A percentile compares a stretch with the other conserved stretches of the same genome.
phyloP scores from a whole-genome alignment of 2,888 invertebrate species.

The Phengaris alcon region DNA sequence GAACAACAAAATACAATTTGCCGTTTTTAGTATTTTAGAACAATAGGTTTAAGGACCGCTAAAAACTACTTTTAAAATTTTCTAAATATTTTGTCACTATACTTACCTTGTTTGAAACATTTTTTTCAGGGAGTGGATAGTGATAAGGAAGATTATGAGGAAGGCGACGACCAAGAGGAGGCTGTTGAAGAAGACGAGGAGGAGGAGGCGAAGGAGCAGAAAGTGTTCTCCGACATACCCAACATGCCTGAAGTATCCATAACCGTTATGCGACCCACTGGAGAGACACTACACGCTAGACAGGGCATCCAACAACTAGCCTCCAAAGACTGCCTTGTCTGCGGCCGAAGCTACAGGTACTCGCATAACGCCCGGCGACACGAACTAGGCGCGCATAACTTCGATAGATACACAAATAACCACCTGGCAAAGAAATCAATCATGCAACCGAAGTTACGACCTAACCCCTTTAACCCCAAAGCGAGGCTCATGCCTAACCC shows the following conservation, averaged over 20 bases:
- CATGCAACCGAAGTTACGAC: conserved; percentile 68
- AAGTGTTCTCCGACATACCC: conserved; percentile 51
- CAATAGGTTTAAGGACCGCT: too few species aligned
- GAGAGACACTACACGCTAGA: conserved; percentile 66
- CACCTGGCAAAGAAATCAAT: conserved; percentile 57
- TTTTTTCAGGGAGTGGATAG: conserved; percentile 67
- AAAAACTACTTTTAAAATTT: too few species aligned
- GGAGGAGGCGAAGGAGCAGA: conserved; percentile 50
- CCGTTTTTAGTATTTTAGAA: too few species aligned
- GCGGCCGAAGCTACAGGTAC: conserved; percentile 72
- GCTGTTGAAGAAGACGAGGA: conserved; percentile 53
- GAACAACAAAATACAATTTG: too few species aligned
- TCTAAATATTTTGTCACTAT: too few species aligned
- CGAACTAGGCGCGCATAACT: conserved; percentile 70
- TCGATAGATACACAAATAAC: conserved; percentile 76
- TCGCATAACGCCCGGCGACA: conserved; percentile 75
- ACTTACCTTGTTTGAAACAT: neutral
- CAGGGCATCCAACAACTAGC: conserved; percentile 75
- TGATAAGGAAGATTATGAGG: conserved; percentile 60
- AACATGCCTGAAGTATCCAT: conserved; percentile 72
- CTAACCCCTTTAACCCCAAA: conserved; percentile 75
- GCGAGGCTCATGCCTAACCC: conserved; percentile 74
- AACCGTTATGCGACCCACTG: conserved; percentile 70
- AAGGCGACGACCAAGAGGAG: conserved; percentile 60
- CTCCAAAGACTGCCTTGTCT: conserved; percentile 74